Conservation (phyloP, 2,113 vertebrate species). For the Pomatorhinus ruficollis region DNA sequence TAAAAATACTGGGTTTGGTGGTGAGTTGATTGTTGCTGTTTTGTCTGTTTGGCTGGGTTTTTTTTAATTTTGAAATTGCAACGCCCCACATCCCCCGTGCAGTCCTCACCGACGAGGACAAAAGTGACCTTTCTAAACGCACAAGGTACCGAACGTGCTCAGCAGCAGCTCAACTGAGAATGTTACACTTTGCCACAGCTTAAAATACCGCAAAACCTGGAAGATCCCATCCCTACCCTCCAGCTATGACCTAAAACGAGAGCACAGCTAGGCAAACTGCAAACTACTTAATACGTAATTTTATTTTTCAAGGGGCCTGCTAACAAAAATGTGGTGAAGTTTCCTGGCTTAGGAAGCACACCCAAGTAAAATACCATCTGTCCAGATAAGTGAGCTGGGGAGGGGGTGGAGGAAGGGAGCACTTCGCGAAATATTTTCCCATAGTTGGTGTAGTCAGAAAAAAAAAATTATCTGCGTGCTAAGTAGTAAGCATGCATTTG, state of each 20-base stretch:
- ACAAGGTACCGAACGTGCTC: background rate
- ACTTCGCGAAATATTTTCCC: conserved; percentile 47
- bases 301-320: conserved; percentile 61
- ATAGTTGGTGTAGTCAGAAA: conserved; percentile 44
- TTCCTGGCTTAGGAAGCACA: conserved; percentile 64
- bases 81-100: background rate
- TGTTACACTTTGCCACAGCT: background rate
- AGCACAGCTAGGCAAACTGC: conserved; percentile 35
- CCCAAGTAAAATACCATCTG: conserved; percentile 66
- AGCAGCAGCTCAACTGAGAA: conserved; percentile 4
- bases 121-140: background rate
- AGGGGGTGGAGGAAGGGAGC: conserved; percentile 41
- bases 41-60: too few relatives aligned
- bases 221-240: conserved; percentile 54
- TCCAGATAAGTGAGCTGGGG: conserved; percentile 53
- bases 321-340: conserved; percentile 63
- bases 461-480: conserved; percentile 31
- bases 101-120: background rate
- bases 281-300: conserved; percentile 57
- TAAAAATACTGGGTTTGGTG: background rate
- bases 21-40: background rate
- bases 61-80: background rate
- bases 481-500: conserved; percentile 52
- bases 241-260: conserved; percentile 49
- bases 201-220: conserved; percentile 36